A percentile compares a stretch with the other conserved stretches of the same genome.
Evolutionary conservation across 2,797 vertebrate genomes (phyloP).

Genomic region (Tangara arthus): DNA sequence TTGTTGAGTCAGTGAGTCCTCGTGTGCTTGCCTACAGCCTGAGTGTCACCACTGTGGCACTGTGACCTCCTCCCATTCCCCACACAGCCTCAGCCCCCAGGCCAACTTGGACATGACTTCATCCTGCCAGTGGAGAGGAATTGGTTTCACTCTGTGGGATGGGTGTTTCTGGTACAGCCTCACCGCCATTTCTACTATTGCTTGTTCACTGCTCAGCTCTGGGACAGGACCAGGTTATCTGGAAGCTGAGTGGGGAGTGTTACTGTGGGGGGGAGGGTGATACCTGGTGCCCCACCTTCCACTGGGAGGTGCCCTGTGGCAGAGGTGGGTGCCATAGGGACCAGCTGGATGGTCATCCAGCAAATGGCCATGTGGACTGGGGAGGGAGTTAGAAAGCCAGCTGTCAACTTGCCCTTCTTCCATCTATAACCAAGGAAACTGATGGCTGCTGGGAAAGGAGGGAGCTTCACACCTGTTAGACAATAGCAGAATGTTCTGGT

Average conservation of each 20-base stretch:
- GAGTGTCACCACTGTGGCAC: not conserved
- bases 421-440: conserved; percentile 57
- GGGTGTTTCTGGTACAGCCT: not conserved
- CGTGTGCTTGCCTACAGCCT: not conserved
- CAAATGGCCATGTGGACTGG: not conserved
- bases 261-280: too few species aligned
- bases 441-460: not conserved
- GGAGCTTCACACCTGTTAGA: not conserved
- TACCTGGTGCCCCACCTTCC: not conserved
- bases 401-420: conserved; percentile 53
- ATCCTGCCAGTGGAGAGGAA: not conserved
- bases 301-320: not conserved
- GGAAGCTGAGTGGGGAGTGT: not conserved
- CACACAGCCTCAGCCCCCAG: not conserved
- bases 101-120: not conserved
- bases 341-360: not conserved
- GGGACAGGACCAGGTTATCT: not conserved
- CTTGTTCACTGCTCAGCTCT: not conserved
- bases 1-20: not conserved
- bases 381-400: conserved; percentile 36
- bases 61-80: not conserved
- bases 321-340: not conserved
- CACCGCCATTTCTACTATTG: accelerated
- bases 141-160: not conserved
- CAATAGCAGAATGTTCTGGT: conserved; percentile 56